phyloP scores from a whole-genome alignment of 2,113 vertebrate species.

The Chaetops frenatus region DNA sequence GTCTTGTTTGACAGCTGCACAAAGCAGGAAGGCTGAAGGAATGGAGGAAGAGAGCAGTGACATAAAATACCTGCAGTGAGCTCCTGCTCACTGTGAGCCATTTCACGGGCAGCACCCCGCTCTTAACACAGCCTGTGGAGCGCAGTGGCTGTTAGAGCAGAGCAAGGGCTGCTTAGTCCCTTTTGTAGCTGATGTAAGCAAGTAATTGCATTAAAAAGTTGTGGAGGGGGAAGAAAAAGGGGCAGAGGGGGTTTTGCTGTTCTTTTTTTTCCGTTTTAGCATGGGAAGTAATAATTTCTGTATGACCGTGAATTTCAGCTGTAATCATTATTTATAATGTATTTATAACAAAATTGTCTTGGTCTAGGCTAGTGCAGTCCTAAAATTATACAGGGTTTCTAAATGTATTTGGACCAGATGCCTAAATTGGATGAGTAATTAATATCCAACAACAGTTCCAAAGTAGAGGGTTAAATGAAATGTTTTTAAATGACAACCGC shows the following conservation, averaged over 20 bases:
- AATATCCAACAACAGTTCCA: background rate
- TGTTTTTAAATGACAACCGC: background rate
- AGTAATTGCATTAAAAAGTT: background rate
- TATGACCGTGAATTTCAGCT: background rate
- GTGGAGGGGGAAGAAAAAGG: accelerated
- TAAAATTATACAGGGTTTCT: background rate
- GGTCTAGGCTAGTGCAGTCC: background rate
- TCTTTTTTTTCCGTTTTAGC: background rate
- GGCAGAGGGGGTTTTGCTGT: background rate
- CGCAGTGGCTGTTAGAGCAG: background rate
- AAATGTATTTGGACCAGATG: background rate
- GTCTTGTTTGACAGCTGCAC: background rate
- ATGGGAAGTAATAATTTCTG: background rate
- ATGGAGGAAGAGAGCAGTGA: background rate
- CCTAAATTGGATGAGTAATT: background rate
- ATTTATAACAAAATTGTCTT: background rate
- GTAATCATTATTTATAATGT: background rate
- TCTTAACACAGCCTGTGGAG: background rate
- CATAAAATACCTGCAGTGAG: background rate
- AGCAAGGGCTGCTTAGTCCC: background rate
- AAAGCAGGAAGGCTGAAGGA: background rate
- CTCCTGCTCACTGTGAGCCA: accelerated
- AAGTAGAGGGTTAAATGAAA: background rate
- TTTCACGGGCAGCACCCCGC: background rate
- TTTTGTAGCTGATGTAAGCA: background rate